phyloP scores from a whole-genome alignment of 1,140 invertebrate species.

The Cyrtorhinus lividipennis region DNA sequence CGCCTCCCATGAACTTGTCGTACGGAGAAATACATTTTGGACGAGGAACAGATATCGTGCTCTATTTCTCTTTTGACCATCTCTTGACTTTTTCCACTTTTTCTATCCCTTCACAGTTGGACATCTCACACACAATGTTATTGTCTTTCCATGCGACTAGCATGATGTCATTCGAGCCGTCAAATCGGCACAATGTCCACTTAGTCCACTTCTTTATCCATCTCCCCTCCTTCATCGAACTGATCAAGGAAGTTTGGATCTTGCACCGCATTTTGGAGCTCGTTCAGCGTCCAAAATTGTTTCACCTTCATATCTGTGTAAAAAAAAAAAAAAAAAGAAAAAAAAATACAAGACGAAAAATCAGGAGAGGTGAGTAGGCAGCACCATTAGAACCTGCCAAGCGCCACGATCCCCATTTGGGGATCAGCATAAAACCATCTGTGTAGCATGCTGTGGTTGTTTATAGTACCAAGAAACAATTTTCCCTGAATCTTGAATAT shows the following conservation, averaged over 20 bases:
- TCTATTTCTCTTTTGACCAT: slow-evolving; percentile 21
- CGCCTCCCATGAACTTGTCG: slow-evolving; percentile 21
- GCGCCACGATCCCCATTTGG: slow-evolving; percentile 5
- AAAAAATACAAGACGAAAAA: not conserved
- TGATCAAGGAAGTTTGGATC: not conserved
- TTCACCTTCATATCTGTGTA: slow-evolving; percentile 6
- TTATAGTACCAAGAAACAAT: not conserved
- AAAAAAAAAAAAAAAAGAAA: not conserved
- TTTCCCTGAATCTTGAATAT: not conserved
- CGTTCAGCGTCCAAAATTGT: slow-evolving; percentile 5
- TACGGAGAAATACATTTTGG: slow-evolving; percentile 22
- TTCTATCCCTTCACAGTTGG: slow-evolving; percentile 20
- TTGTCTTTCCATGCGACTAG: slow-evolving; percentile 23
- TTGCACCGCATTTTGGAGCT: slow-evolving; percentile 3
- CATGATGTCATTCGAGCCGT: slow-evolving; percentile 1
- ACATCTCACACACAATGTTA: slow-evolving; percentile 20
- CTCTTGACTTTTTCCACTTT: slow-evolving; percentile 19
- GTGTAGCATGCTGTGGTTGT: not conserved
- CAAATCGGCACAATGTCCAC: slow-evolving; percentile 14
- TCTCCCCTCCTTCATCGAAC: not conserved
- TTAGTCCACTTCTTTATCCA: not conserved
- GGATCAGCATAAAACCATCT: slow-evolving; percentile 12
- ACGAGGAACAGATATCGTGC: slow-evolving; percentile 19
- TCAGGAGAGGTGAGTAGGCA: not conserved
- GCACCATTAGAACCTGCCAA: not conserved